Evolutionary conservation across 2,888 invertebrate species (phyloP).

Genomic region (Mechanitis messenoides): DNA sequence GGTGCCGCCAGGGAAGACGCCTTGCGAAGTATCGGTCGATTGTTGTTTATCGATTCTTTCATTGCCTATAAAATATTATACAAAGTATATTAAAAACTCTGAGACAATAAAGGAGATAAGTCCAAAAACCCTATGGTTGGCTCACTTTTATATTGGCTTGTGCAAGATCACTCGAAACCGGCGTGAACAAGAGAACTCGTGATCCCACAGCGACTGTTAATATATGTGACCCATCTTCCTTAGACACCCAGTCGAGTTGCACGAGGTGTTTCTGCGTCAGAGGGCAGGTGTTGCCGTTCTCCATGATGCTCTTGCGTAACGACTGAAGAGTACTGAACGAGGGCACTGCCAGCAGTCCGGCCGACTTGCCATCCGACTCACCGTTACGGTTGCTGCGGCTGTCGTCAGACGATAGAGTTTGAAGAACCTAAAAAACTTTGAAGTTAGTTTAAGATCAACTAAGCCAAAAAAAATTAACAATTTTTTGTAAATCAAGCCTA

Average conservation of each 20-base stretch:
- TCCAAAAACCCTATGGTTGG: not conserved
- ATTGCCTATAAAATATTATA: constrained; percentile 73
- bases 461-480: not conserved
- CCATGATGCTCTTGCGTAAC: constrained; percentile 89
- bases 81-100: not conserved
- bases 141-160: constrained; percentile 90
- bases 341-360: constrained; percentile 88
- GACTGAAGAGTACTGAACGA: constrained; percentile 94
- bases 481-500: too few relatives aligned
- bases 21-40: constrained; percentile 90
- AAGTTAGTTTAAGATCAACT: not conserved
- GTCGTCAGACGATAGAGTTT: constrained; percentile 88
- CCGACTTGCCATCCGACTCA: constrained; percentile 73
- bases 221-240: constrained; percentile 99
- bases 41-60: constrained; percentile 90
- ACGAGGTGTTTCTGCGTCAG: constrained; percentile 94
- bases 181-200: constrained; percentile 93
- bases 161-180: constrained; percentile 95
- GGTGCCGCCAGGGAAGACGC: constrained; percentile 94
- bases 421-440: constrained; percentile 73
- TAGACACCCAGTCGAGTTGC: constrained; percentile 99
- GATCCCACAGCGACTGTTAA: constrained; percentile 97
- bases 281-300: constrained; percentile 94
- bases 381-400: constrained; percentile 77
- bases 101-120: not conserved